Conservation (phyloP, 2,888 invertebrate species). For the Allygus modestus region DNA sequence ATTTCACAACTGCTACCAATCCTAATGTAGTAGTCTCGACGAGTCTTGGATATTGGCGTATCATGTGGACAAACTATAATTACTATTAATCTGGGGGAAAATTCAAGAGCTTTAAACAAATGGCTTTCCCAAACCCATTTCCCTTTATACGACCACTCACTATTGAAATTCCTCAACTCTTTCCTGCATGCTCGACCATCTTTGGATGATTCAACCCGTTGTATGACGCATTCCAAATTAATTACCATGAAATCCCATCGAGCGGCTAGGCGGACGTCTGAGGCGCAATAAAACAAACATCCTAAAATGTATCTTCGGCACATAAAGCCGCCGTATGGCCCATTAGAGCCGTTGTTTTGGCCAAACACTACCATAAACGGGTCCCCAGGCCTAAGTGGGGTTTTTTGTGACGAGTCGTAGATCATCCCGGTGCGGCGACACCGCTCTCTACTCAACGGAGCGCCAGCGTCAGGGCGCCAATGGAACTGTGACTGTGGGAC, state of each 20-base stretch:
- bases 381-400: slow-evolving; percentile 22
- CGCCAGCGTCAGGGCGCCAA: neutral
- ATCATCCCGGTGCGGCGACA: neutral
- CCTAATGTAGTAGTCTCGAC: no score
- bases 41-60: no score
- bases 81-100: no score
- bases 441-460: neutral
- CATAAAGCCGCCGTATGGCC: neutral
- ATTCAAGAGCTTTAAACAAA: no score
- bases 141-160: no score
- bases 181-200: neutral
- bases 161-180: no score
- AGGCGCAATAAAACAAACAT: slow-evolving; percentile 15
- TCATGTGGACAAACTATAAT: no score
- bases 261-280: neutral
- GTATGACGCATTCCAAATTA: neutral
- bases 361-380: slow-evolving; percentile 18
- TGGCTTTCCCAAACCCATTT: no score
- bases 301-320: slow-evolving; percentile 15
- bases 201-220: neutral
- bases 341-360: slow-evolving; percentile 20
- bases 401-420: slow-evolving; percentile 26
- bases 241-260: neutral
- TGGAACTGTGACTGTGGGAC: no score
- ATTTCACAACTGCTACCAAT: no score